Evolutionary conservation across 2,113 vertebrate genomes (phyloP), one percentile per base, ranked within the genome.

Genomic region (Triplophysa tibetana): DNA sequence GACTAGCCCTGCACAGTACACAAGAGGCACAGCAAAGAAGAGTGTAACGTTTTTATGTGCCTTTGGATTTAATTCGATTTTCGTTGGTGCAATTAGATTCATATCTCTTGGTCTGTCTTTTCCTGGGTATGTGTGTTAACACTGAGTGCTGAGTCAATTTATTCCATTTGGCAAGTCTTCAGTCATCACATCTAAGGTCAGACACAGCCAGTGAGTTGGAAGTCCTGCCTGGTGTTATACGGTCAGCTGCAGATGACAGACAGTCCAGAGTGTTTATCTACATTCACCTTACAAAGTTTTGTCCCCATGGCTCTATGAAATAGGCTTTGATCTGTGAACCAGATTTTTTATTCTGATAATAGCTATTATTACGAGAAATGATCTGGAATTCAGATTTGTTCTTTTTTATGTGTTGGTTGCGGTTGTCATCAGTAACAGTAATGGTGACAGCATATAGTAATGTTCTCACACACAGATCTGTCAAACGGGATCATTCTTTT

Each of bases 101-200:
- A 72, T 38, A 33, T 58, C 11, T 21, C 26, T 72, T 11, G 29
- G 8, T 70, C 13, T 26, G 8, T 70, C n/a, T 26, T 54, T 70
- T 9, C 12, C 17, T 54, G 9, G 33, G 38, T 23, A n/a, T 54
- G 54, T 70, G n/a, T 75, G 60, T 65, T 14, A 70, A 68, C 29
- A 58, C 43, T 23, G 76, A 78, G 64, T n/a, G 41, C 52, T 81
- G 82, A 84, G 78, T 89, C 88, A 87, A 87, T 92, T 90, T 88
- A 87, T 80, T 74, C 81, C 81, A 88, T 90, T 88, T 84, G 79
- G 72, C 84, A 84, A 83, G 80, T 87, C 80, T 84, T 92, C 89
- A 90, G 78, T 89, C 90, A 89, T 70, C 50, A 45, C 65, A 79
- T 79, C 74, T 70, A 84, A 74, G 76, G 70, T 81, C 64, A 65